phyloP scores from a whole-genome alignment of 2,113 vertebrate genomes.

The Pithys albifrons region DNA sequence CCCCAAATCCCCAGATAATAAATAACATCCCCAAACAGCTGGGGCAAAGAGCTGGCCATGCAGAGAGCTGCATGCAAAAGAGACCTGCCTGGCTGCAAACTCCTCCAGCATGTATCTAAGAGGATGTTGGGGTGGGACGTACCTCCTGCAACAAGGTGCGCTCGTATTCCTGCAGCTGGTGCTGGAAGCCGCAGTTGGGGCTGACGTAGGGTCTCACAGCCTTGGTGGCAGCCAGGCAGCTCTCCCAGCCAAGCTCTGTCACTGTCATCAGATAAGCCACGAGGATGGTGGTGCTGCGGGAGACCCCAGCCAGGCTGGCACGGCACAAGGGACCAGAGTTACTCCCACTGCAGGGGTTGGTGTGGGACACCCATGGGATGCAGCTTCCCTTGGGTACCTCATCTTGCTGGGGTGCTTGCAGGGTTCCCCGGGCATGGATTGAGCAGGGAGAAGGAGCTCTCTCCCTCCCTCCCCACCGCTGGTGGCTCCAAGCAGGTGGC shows the following conservation, averaged over 20 bases:
- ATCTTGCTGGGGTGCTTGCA: fast-evolving
- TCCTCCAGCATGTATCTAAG: fast-evolving
- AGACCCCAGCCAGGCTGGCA: conserved; percentile 86
- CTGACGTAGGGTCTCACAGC: conserved; percentile 82
- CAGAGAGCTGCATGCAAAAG: not conserved
- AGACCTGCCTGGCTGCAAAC: fast-evolving
- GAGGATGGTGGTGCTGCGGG: conserved; percentile 87
- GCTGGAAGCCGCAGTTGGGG: conserved; percentile 88
- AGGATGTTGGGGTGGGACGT: fast-evolving
- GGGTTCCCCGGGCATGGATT: fast-evolving
- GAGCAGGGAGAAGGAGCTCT: not conserved
- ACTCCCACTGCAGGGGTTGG: not conserved
- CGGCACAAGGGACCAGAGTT: fast-evolving
- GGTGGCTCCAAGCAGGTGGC: not conserved
- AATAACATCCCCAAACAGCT: not conserved
- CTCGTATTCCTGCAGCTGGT: conserved; percentile 88
- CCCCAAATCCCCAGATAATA: not conserved
- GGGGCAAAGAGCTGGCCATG: not conserved
- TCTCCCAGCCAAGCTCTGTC: conserved; percentile 83
- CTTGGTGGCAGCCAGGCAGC: conserved; percentile 84
- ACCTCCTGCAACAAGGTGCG: conserved; percentile 80
- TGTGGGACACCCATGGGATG: fast-evolving
- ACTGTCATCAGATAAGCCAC: conserved; percentile 92
- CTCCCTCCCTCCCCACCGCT: fast-evolving
- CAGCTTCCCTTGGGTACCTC: fast-evolving